phyloP scores from a whole-genome alignment of 53 echinoderm and acorn worm genomes.

The Echinometra lucunter region DNA sequence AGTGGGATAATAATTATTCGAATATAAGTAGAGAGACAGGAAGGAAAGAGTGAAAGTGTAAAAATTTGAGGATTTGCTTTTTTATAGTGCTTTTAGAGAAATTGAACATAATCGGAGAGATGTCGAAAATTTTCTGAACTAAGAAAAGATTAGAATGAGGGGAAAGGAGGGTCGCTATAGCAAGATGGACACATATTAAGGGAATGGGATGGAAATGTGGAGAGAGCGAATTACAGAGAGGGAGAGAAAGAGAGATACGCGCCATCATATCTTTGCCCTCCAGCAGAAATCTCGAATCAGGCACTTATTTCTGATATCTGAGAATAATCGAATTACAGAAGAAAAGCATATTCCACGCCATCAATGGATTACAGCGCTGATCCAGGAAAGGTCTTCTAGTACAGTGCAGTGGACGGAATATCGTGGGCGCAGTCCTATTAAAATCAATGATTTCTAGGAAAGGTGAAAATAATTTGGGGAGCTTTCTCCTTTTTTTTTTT shows the following conservation, averaged over 20 bases:
- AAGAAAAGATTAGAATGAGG: too few relatives aligned
- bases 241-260: too few relatives aligned
- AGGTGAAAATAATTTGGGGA: too few relatives aligned
- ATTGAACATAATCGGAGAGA: too few relatives aligned
- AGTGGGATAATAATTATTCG: background rate
- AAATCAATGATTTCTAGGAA: too few relatives aligned
- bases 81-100: too few relatives aligned
- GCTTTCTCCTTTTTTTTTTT: too few relatives aligned
- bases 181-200: background rate
- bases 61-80: too few relatives aligned
- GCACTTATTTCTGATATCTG: background rate
- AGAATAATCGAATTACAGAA: slow-evolving; percentile 3
- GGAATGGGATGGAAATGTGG: background rate
- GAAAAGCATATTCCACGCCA: background rate
- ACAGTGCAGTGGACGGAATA: background rate
- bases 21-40: background rate
- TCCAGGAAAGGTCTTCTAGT: background rate
- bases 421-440: background rate
- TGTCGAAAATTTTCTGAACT: too few relatives aligned
- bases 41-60: background rate
- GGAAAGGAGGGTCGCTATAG: too few relatives aligned
- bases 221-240: background rate
- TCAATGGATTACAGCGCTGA: background rate
- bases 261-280: background rate
- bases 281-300: background rate